Conservation (phyloP, 2,888 invertebrate species). For the Sericinus montela region DNA sequence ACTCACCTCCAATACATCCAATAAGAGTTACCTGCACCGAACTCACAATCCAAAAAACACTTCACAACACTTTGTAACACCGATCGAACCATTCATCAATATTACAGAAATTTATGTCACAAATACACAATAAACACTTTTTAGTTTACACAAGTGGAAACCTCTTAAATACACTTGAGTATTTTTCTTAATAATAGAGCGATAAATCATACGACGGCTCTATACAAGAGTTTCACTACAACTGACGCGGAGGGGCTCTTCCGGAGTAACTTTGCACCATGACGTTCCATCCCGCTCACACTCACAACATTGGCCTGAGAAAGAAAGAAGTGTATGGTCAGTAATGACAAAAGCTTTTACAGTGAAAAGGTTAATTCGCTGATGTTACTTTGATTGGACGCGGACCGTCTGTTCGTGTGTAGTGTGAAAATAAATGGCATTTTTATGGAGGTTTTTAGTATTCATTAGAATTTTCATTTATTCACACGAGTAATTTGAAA, state of each 20-base stretch:
- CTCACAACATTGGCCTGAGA: constrained; percentile 8
- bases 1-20: constrained; percentile 39
- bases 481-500: no score
- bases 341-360: constrained; percentile 15
- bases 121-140: constrained; percentile 11
- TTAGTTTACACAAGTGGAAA: constrained; percentile 1
- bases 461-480: no score
- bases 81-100: constrained; percentile 17
- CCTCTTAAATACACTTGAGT: constrained; percentile 5
- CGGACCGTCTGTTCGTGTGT: neutral
- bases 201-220: constrained; percentile 24
- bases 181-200: neutral
- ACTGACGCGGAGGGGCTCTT: constrained; percentile 45
- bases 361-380: constrained; percentile 10
- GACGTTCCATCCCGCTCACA: constrained; percentile 16
- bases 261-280: constrained; percentile 17
- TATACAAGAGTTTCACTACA: constrained; percentile 28
- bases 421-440: no score
- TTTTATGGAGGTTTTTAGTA: no score
- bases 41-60: constrained; percentile 25
- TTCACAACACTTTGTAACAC: constrained; percentile 21
- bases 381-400: constrained; percentile 9
- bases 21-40: constrained; percentile 24
- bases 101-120: constrained; percentile 1
- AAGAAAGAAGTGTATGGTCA: constrained; percentile 2